A percentile compares a stretch with the other conserved stretches of the same genome.
Conservation (phyloP, 2,888 invertebrate species). For the Pecten maximus region DNA sequence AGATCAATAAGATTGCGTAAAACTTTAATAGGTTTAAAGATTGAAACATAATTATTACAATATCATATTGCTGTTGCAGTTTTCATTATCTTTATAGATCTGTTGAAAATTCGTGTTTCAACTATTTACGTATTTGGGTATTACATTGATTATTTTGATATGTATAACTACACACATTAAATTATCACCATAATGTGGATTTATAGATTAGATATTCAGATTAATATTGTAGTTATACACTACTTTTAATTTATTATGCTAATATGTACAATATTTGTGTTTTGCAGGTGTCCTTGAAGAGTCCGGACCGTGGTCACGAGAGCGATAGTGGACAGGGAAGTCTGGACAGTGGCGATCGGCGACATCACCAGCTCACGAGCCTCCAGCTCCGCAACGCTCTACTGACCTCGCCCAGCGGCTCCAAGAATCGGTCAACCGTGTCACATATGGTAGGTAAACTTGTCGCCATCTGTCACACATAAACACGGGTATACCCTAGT, state of each 20-base stretch:
- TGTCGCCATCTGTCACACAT: neutral
- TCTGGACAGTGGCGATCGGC: constrained; percentile 37
- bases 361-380: constrained; percentile 44
- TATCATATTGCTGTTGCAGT: too few relatives aligned
- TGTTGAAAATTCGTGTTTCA: too few relatives aligned
- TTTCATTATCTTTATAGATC: too few relatives aligned
- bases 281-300: constrained; percentile 13
- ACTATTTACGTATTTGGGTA: too few relatives aligned
- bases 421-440: constrained; percentile 2
- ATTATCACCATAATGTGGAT: too few relatives aligned
- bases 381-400: constrained; percentile 41
- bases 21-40: too few relatives aligned
- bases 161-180: too few relatives aligned
- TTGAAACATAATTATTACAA: too few relatives aligned
- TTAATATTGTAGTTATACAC: neutral
- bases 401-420: constrained; percentile 17
- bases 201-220: too few relatives aligned
- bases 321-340: constrained; percentile 35
- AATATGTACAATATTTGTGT: neutral
- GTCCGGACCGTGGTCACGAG: constrained; percentile 6
- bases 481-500: neutral
- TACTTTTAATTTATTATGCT: neutral
- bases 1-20: too few relatives aligned
- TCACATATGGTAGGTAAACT: constrained; percentile 41
- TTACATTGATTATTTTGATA: too few relatives aligned